Conservation (phyloP, 2,888 invertebrate genomes). For the Sepiola atlantica region DNA sequence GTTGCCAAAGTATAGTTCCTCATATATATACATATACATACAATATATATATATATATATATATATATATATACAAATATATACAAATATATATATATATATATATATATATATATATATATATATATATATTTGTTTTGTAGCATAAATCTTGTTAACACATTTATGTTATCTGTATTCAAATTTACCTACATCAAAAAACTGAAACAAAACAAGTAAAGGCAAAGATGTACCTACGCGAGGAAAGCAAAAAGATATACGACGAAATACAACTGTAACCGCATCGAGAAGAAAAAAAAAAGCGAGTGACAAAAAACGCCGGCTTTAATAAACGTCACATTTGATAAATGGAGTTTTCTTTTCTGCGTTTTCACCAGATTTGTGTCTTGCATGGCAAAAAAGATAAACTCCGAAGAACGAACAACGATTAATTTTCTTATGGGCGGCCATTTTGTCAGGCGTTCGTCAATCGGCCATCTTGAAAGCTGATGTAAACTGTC, state of each 20-base stretch:
- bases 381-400: not conserved
- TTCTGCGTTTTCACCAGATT: not conserved
- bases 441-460: slow-evolving; percentile 14
- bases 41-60: too few relatives aligned
- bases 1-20: too few relatives aligned
- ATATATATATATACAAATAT: too few relatives aligned
- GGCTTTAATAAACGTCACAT: not conserved
- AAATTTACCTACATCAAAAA: not conserved
- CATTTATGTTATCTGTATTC: not conserved
- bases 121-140: too few relatives aligned
- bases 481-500: slow-evolving; percentile 15
- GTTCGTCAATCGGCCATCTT: slow-evolving; percentile 32
- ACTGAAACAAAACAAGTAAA: not conserved
- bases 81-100: too few relatives aligned
- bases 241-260: not conserved
- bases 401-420: not conserved
- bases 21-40: too few relatives aligned
- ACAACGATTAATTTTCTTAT: slow-evolving; percentile 4
- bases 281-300: not conserved
- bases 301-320: not conserved
- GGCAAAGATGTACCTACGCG: too few relatives aligned
- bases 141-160: not conserved
- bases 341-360: not conserved
- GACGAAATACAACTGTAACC: not conserved
- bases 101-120: too few relatives aligned